Base-by-base conservation (phyloP, 2,113 vertebrate species). In the Xerus inauris region DNA sequence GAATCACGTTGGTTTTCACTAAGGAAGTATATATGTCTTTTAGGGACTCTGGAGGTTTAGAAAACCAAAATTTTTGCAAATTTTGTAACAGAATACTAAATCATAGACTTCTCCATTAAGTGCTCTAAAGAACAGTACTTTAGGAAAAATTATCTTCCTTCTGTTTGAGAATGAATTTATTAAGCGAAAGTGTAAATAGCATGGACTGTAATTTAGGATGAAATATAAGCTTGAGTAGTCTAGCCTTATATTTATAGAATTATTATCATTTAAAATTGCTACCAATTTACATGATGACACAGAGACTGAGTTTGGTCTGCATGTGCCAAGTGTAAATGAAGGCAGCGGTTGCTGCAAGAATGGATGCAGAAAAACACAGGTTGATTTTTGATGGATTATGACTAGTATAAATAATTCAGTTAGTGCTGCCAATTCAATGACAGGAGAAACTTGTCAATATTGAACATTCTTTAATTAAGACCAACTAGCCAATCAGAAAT, bases 141-240 rank as follows among this genome's bases (percentile, higher is more conserved):
- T 88, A 73, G 62, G 71, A 89, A 83, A 83, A 92, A 57, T 28
- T 81, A 32, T 54, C 69, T 87, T 90, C 42, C 45, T 93, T 94
- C 40, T 87, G 26, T 89, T 69, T 81, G 57, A 82, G 87, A 64
- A 8, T 71, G 35, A 79, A 85, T 81, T 91, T 80, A 51, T 76
- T 85, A 92, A 45, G 8, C 28, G 87, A 62, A 88, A 45, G 75
- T 85, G 2, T 64, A 77, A 84, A 57, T 72, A 54, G 45, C 16
- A 17, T 88, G 17, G 54, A 30, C 6, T 87, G 1, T 73, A 89
- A 87, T 93, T 91, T 92, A 30, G 47, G 45, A 69, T 94, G 65
- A 91, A 77, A 86, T 88, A 59, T 11, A 84, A 93, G 42, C 35
- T 72, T 69, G 35, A 79, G 51, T 65, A 10, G 87, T 75, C 77